phyloP scores from a whole-genome alignment of 2,888 invertebrate species.

The Mimas tiliae region DNA sequence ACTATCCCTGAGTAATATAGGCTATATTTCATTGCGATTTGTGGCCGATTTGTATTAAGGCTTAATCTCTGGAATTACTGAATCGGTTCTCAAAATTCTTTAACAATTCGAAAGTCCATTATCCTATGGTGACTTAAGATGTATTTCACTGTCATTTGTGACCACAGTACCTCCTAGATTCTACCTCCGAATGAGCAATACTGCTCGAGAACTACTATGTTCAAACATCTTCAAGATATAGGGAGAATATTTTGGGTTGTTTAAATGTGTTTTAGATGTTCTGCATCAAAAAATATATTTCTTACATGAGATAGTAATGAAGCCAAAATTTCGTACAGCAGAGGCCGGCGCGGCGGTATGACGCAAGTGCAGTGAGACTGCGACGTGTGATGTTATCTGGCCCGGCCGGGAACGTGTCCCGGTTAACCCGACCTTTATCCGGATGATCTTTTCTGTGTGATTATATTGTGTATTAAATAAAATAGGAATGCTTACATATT shows the following conservation, averaged over 20 bases:
- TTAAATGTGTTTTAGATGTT: background rate
- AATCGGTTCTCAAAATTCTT: no score
- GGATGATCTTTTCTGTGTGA: background rate
- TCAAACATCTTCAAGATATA: no score
- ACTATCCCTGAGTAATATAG: no score
- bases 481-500: background rate
- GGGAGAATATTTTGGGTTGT: background rate
- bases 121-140: no score
- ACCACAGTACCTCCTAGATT: no score
- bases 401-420: conserved; percentile 10
- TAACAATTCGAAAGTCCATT: no score
- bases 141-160: no score
- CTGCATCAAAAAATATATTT: background rate
- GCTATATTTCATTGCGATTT: no score
- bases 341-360: background rate
- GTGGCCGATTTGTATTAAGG: no score
- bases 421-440: conserved; percentile 17
- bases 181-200: background rate
- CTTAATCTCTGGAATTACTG: no score
- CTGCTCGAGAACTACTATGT: no score
- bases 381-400: conserved; percentile 15
- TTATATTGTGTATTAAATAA: background rate
- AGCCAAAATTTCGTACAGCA: conserved; percentile 7
- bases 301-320: background rate
- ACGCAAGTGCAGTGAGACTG: conserved; percentile 23